Evolutionary conservation across 2,888 invertebrate genomes (phyloP), one percentile per base, ranked within the genome.

Genomic region (Drosophila bunnanda): DNA sequence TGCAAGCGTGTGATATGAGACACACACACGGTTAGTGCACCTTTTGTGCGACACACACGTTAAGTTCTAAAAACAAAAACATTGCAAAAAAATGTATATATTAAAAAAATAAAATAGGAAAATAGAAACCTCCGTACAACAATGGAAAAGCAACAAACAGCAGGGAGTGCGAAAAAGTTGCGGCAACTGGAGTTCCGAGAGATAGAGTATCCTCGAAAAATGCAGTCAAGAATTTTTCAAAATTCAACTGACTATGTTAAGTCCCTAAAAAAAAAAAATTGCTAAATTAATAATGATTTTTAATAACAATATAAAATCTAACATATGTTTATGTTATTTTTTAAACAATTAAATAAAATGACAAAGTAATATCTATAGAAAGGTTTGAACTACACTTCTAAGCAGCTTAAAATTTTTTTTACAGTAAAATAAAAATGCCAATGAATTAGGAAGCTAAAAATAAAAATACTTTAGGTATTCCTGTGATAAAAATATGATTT

Each of bases 41-140:
- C 86, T 86, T 83, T 83, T 86, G 77, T 77, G 82, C 80, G 82
- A 86, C 86, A 85, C 86, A 85, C 76, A 85, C 76, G 82, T 80
- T 86, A 82, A 82, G 78, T 82, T 83, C 73, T 70, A 70, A 80
- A 82, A 80, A 80, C 55, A 77, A 70, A 65, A 75, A 69, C 66
- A 46, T 15, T 55, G 46, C 62, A 12, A 15, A 43, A 12, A 64
- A 65, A 50, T 28, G 13, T 20, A 34, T 17, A 25, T 25, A 25
- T 28, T 25, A 10, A 38, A 58, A 58, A 64, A 52, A 20, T 10
- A 50, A 64, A 32, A 56, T 25, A 15, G 25, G 32, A 25, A 54
- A 59, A 67, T 10, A 9, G 52, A 43, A 46, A 15, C 36, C 17
- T 39, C 60, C 30, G 48, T 36, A 71, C 60, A 61, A 41, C 62